A percentile compares a stretch with the other conserved stretches of the same genome.
Conservation (phyloP, 1,140 invertebrate genomes). For the Hirudo medicinalis region DNA sequence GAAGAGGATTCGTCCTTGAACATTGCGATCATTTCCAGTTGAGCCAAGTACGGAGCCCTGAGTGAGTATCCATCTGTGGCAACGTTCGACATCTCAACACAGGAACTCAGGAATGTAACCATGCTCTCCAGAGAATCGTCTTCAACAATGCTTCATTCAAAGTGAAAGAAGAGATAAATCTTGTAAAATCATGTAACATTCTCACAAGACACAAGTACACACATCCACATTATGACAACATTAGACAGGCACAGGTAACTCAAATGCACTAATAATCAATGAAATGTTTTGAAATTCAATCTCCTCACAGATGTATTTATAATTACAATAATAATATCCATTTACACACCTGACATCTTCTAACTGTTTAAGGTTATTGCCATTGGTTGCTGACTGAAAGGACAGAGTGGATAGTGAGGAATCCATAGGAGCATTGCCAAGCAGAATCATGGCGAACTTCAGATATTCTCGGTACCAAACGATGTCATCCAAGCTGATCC, state of each 20-base stretch:
- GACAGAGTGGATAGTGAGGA: too few relatives aligned
- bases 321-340: too few relatives aligned
- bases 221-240: background rate
- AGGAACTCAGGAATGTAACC: background rate
- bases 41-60: slow-evolving; percentile 65
- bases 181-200: background rate
- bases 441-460: slow-evolving; percentile 27
- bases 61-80: slow-evolving; percentile 37
- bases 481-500: slow-evolving; percentile 41
- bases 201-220: background rate
- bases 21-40: slow-evolving; percentile 59
- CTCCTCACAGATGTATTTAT: too few relatives aligned
- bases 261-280: too few relatives aligned
- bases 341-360: slow-evolving; percentile 4
- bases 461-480: slow-evolving; percentile 40
- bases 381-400: slow-evolving; percentile 6
- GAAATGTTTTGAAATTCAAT: too few relatives aligned
- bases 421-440: slow-evolving; percentile 2
- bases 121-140: slow-evolving; percentile 13
- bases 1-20: slow-evolving; percentile 39
- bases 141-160: slow-evolving; percentile 9
- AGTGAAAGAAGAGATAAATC: background rate
- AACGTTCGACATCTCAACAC: too few relatives aligned
- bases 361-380: background rate
- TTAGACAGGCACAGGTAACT: background rate